These are phyloP conservation scores for Smittia aterrima DNA, from an alignment of 2,888 invertebrate species.

Conservation along the genomic window DNA sequence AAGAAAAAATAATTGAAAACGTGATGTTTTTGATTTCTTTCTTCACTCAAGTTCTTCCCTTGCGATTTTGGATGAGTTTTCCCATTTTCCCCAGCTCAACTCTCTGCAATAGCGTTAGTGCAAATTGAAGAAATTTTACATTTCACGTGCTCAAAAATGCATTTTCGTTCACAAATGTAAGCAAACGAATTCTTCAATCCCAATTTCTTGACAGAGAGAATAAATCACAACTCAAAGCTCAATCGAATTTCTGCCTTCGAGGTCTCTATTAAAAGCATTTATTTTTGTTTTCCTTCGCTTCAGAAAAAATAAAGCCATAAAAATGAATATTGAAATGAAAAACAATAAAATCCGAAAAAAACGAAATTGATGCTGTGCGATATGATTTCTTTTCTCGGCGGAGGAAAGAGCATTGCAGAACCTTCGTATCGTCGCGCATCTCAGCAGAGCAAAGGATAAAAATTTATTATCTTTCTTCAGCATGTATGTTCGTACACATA, in stretches of 20 bases:
- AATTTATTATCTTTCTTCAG: conserved; percentile 10
- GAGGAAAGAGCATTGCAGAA: not conserved
- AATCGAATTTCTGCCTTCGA: too few species aligned
- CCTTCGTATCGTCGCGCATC: not conserved
- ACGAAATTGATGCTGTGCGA: conserved; percentile 14
- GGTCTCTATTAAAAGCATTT: too few species aligned
- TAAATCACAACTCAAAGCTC: too few species aligned
- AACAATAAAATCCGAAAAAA: conserved; percentile 13
- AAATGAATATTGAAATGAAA: conserved; percentile 27
- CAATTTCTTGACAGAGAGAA: too few species aligned
- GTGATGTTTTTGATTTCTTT: conserved; percentile 16
- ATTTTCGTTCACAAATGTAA: too few species aligned
- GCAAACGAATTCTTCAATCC: too few species aligned
- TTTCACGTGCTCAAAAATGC: too few species aligned
- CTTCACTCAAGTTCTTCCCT: not conserved
- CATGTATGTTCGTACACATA: not conserved
- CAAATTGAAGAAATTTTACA: not conserved
- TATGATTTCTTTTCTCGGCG: not conserved
- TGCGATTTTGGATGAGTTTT: not conserved
- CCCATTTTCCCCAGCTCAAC: too few species aligned
- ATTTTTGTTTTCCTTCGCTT: not conserved
- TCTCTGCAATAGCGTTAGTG: not conserved
- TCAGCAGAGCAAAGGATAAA: not conserved
- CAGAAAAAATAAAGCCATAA: not conserved
- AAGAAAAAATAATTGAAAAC: conserved; percentile 20